Base-by-base conservation (phyloP, 1,140 invertebrate species). In the Venustaconcha ellipsiformis region DNA sequence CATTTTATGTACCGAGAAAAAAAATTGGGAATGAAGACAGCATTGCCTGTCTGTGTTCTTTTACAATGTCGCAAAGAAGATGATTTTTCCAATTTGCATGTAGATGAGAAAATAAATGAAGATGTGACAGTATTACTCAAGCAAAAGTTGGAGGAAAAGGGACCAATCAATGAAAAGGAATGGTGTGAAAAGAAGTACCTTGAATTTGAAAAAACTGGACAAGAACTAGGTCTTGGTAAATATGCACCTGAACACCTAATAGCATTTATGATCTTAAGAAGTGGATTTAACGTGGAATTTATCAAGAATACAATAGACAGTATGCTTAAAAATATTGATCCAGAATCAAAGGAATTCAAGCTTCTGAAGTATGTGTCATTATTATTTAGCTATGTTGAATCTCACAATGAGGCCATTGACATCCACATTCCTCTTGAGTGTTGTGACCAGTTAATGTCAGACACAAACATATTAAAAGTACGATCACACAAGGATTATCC, bases 191-290 rank as follows among this genome's bases (percentile, higher is more conserved):
- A 3, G n/a, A 69, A 75, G 17, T 70, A 63, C 64, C 11, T 23
- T 20, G 58, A 75, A 14, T 17, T 75, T 18, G 73, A 75, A 75
- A 30, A 57, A 3, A 69, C 20, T 56, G 60, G 67, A 12, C 20
- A 23, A 11, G 30, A 62, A 12, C n/a, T 17, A 23, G 67, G 67
- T 2, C 18, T 57, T 15, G 37, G 12, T 67, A 37, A n/a, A 20
- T 69, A 58, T 57, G 14, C 30, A 64, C 73, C 57, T 17, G 59
- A 69, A 63, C 60, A 73, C 57, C 67, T 78, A 20, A 68, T 78
- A 59, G 69, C 76, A 48, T 78, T 78, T 65, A 74, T 78, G 67
- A 74, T 78, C 30, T 59, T 78, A 12, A 58, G 76, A 57, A 13
- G 58, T 23, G 63, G 37, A 0, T 78, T 78, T 26, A 78, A 74